Evolutionary conservation across 2,888 invertebrate species (phyloP).

Genomic region (Xylocampa areola): DNA sequence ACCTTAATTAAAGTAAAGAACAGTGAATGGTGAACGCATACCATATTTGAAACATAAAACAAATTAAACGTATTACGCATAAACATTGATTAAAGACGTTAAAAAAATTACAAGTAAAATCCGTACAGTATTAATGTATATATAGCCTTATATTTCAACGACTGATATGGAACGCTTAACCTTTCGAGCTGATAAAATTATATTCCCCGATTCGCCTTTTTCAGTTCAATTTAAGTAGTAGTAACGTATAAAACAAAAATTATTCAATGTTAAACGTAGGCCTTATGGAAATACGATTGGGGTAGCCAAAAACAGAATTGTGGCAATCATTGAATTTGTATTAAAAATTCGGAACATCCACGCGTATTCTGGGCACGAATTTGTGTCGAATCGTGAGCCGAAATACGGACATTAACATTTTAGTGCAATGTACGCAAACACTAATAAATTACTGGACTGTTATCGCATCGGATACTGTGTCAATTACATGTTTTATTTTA

Average conservation of each 20-base stretch:
- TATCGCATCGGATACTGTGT: slow-evolving; percentile 39
- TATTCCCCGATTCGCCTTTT: slow-evolving; percentile 43
- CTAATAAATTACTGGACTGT: slow-evolving; percentile 25
- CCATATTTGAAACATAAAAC: slow-evolving; percentile 19
- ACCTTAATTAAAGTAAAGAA: slow-evolving; percentile 40
- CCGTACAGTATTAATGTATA: slow-evolving; percentile 19
- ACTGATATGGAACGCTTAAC: slow-evolving; percentile 38
- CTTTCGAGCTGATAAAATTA: slow-evolving; percentile 50
- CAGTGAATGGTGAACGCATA: slow-evolving; percentile 8
- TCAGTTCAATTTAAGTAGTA: slow-evolving; percentile 29
- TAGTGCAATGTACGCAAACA: slow-evolving; percentile 40
- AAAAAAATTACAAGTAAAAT: slow-evolving; percentile 31
- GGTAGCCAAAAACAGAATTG: slow-evolving; percentile 31
- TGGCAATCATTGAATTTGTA: slow-evolving; percentile 36
- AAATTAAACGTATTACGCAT: not conserved
- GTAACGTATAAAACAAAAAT: slow-evolving; percentile 43
- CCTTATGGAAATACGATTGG: slow-evolving; percentile 28
- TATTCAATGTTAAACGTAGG: slow-evolving; percentile 35
- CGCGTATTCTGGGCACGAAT: slow-evolving; percentile 59
- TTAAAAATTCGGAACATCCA: slow-evolving; percentile 42
- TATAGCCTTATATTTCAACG: slow-evolving; percentile 40
- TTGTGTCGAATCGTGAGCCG: slow-evolving; percentile 49
- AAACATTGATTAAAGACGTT: slow-evolving; percentile 39
- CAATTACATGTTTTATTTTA: too few relatives aligned
- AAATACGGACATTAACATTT: slow-evolving; percentile 48